phyloP scores from a whole-genome alignment of 2,797 vertebrate species.

The Argentina silus region DNA sequence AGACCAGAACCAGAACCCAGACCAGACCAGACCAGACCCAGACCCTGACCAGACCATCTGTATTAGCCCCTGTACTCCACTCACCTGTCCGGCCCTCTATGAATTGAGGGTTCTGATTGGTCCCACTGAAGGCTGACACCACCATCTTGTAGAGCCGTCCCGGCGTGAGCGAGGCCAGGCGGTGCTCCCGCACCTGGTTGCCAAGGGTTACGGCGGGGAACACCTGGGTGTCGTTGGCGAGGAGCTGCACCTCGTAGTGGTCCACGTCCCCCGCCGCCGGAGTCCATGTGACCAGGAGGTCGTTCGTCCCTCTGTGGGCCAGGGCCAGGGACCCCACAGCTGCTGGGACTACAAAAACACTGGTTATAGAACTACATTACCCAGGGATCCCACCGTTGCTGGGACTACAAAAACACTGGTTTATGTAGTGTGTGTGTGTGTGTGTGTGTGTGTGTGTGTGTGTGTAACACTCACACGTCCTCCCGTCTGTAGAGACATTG shows the following conservation, averaged over 20 bases:
- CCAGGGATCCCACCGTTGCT: slow-evolving; percentile 15
- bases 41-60: too few species aligned
- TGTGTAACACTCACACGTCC: slow-evolving; percentile 87
- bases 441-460: background rate
- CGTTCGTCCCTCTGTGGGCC: slow-evolving; percentile 76
- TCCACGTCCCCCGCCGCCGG: slow-evolving; percentile 91
- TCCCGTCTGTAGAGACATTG: slow-evolving; percentile 83
- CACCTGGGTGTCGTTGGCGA: slow-evolving; percentile 92
- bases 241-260: slow-evolving; percentile 90
- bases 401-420: slow-evolving; percentile 33
- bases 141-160: slow-evolving; percentile 94
- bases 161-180: slow-evolving; percentile 85
- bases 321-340: slow-evolving; percentile 83
- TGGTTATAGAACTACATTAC: background rate
- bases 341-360: slow-evolving; percentile 81
- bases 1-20: too few species aligned
- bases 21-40: too few species aligned
- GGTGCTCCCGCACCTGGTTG: slow-evolving; percentile 74
- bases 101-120: slow-evolving; percentile 83
- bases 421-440: too few species aligned
- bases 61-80: background rate
- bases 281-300: slow-evolving; percentile 88
- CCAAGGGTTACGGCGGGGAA: slow-evolving; percentile 84
- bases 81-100: slow-evolving; percentile 90
- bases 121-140: slow-evolving; percentile 90